Evolutionary conservation across 2,888 invertebrate species (phyloP), one percentile per base, ranked within the genome.

Genomic region (Crematogaster levior): DNA sequence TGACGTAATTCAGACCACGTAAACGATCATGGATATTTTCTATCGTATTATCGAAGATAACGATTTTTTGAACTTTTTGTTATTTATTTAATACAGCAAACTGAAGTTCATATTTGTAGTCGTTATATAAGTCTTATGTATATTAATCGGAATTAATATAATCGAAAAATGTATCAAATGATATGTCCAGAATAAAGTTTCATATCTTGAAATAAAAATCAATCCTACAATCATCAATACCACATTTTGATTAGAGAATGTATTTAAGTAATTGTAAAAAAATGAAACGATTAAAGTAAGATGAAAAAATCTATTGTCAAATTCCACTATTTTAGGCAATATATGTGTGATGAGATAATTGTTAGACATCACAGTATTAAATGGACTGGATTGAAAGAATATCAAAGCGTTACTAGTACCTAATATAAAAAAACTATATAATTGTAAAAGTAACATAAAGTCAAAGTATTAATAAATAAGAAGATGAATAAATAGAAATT

Each of bases 1-100:
- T 27, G 34, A 63, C 58, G 60, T 82, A 83, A 86, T 82, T 81
- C 74, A 15, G 48, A 73, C 30, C 30, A 73, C 27, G 10, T 27
- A 40, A 63, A 63, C 4, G 21, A 6, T 34, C 61, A 34, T 15
- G 30, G 9, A 46, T 4, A 43, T 60, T 61, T 74, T 61, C 3
- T 43, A 27, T 72, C 37, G 12, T 9, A 56, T 18, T 56, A 72
- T 56, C 46, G 10, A 73, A 73, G 12, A 27, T 9, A 30, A 27
- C 12, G 4, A 34, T 34, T 73, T 73, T 61, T 43, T 21, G 4
- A n/a, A 15, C 10, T 46, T 46, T 43, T 46, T 27, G 9, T 21
- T 24, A n/a, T 43, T 60, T 30, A 30, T n/a, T n/a, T 48, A 48
- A 30, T 73, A 4, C 21, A 30, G 10, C 7, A 4, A n/a, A 18